These are phyloP conservation scores for Eilema caniola DNA, from an alignment of 2,888 invertebrate species.

Conservation along the genomic window DNA sequence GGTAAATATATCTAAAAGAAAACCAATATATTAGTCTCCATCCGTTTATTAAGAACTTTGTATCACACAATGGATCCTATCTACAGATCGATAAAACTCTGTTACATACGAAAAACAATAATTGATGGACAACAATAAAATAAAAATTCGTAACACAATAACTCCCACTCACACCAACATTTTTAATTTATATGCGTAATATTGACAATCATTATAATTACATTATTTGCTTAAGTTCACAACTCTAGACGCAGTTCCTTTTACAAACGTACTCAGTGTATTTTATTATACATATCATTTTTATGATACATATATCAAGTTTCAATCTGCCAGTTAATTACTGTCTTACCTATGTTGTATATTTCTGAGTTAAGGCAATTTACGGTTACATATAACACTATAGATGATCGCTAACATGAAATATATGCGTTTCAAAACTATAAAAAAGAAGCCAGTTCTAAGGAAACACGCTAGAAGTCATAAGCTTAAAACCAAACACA, in stretches of 20 bases:
- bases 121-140: slow-evolving; percentile 84
- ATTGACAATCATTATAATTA: slow-evolving; percentile 19
- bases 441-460: slow-evolving; percentile 11
- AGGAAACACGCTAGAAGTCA: slow-evolving; percentile 14
- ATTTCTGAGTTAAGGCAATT: slow-evolving; percentile 3
- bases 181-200: slow-evolving; percentile 25
- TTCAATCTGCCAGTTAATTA: not conserved
- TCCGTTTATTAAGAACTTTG: slow-evolving; percentile 84
- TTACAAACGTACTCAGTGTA: slow-evolving; percentile 7
- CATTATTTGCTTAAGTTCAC: slow-evolving; percentile 19
- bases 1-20: slow-evolving; percentile 47
- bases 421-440: not conserved
- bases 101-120: slow-evolving; percentile 81
- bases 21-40: slow-evolving; percentile 64
- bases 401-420: not conserved
- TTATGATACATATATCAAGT: not conserved
- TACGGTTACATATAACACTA: not conserved
- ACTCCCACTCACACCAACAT: slow-evolving; percentile 43
- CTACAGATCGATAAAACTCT: slow-evolving; percentile 83
- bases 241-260: slow-evolving; percentile 30
- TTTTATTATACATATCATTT: not conserved
- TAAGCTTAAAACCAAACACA: slow-evolving; percentile 27
- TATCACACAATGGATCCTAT: slow-evolving; percentile 75
- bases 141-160: slow-evolving; percentile 69
- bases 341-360: not conserved